Evolutionary conservation across 2,113 vertebrate genomes (phyloP), one percentile per base, ranked within the genome.

Genomic region (Odobenus rosmarus): DNA sequence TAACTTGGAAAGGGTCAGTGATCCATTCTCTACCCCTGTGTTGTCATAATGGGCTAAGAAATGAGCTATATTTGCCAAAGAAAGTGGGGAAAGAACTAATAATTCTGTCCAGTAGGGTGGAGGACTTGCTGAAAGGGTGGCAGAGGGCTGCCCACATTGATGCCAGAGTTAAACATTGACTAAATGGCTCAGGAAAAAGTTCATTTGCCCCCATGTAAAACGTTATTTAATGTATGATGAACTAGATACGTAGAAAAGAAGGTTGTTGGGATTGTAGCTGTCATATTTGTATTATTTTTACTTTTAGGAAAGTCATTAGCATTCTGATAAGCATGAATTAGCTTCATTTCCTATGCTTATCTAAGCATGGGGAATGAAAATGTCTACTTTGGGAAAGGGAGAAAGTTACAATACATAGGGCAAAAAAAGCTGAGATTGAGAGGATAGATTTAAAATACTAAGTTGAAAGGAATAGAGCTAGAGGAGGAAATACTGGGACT

Each of bases 221-320:
- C 64, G 57, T 77, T 49, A 57, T 83, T 69, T 23, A 88, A 82
- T 74, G 55, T 88, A 21, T 88, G 67, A 33, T 89, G 57, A 67
- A 57, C 59, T 88, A 62, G 42, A 51, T 69, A n/a, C 0, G 1
- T 36, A 88, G 64, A 46, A 83, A 64, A 62, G 74, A 81, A 74
- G 67, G 49, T 77, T 85, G 57, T 33, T 80, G 64, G 62, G n/a
- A 36, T 92, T 84, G 33, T 88, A 39, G 28, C 7, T 59, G 36
- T 92, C 14, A 42, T 31, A 85, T 42, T 92, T 88, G 62, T 59
- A 79, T n/a, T 92, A 10, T 59, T 94, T 90, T 97, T 82, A 42
- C 57, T 53, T 94, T 80, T 80, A 85, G 69, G 81, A 86, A 92
- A 76, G 36, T 79, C 10, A 2, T 59, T 79, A 72, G 16, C 2